Evolutionary conservation across 2,888 invertebrate genomes (phyloP).

Genomic region (Ormyrus labotus): DNA sequence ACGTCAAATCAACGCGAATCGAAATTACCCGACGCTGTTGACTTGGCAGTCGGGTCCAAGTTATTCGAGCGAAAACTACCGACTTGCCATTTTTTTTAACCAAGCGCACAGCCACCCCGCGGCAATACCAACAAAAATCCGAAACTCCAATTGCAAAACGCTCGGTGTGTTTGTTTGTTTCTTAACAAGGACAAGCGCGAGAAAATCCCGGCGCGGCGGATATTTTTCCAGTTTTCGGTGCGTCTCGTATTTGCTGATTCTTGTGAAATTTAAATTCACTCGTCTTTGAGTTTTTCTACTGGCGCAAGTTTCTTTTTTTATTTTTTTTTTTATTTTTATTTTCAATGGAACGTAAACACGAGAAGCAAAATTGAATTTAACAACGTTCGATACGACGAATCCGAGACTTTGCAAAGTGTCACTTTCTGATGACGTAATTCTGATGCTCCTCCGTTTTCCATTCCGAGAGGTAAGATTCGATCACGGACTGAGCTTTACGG

Average conservation of each 20-base stretch:
- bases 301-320: not conserved
- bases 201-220: slow-evolving; percentile 1
- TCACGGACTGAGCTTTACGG: too few relatives aligned
- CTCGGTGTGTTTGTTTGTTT: slow-evolving; percentile 16
- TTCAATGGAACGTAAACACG: too few relatives aligned
- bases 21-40: slow-evolving; percentile 70
- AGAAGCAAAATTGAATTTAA: too few relatives aligned
- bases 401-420: too few relatives aligned
- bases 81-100: slow-evolving; percentile 23
- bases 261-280: slow-evolving; percentile 14
- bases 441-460: too few relatives aligned
- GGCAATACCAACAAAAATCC: slow-evolving; percentile 36
- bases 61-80: slow-evolving; percentile 53
- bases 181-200: slow-evolving; percentile 26
- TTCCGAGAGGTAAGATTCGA: too few relatives aligned
- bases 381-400: too few relatives aligned
- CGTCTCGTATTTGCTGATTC: slow-evolving; percentile 23
- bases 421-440: too few relatives aligned
- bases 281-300: not conserved
- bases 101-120: not conserved
- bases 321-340: not conserved
- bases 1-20: slow-evolving; percentile 73
- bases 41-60: slow-evolving; percentile 62
- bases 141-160: slow-evolving; percentile 19
- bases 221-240: not conserved